Conservation (phyloP, 2,113 vertebrate species). For the Alethe diademata region DNA sequence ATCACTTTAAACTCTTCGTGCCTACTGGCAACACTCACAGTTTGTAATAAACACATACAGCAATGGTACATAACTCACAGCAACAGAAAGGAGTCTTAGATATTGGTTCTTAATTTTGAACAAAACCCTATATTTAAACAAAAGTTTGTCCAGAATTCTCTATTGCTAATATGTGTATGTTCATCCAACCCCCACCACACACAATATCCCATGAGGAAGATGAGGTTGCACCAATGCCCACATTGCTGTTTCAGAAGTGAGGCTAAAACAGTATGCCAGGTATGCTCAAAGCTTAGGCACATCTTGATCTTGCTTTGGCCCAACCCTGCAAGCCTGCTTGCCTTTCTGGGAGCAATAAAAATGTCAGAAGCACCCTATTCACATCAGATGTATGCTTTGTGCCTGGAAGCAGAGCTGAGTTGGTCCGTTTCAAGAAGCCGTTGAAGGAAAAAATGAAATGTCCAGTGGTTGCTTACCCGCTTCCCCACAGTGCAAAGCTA, state of each 20-base stretch:
- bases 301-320: background rate
- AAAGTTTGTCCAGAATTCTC: background rate
- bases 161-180: background rate
- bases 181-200: background rate
- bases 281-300: background rate
- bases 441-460: background rate
- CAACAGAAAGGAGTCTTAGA: background rate
- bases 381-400: background rate
- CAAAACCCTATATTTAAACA: background rate
- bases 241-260: background rate
- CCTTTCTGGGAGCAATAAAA: background rate
- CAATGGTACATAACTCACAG: background rate
- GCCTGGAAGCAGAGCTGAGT: background rate
- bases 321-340: background rate
- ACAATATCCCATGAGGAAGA: background rate
- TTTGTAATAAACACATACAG: background rate
- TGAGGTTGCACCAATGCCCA: background rate
- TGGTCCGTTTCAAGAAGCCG: background rate
- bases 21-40: background rate
- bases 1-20: background rate
- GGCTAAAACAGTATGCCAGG: background rate
- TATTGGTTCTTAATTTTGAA: background rate
- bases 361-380: background rate
- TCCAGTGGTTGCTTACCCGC: background rate
- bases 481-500: background rate